A percentile compares a stretch with the other conserved stretches of the same genome.
phyloP scores from a whole-genome alignment of 2,888 invertebrate species.

The Callyntrura guangdongensis region DNA sequence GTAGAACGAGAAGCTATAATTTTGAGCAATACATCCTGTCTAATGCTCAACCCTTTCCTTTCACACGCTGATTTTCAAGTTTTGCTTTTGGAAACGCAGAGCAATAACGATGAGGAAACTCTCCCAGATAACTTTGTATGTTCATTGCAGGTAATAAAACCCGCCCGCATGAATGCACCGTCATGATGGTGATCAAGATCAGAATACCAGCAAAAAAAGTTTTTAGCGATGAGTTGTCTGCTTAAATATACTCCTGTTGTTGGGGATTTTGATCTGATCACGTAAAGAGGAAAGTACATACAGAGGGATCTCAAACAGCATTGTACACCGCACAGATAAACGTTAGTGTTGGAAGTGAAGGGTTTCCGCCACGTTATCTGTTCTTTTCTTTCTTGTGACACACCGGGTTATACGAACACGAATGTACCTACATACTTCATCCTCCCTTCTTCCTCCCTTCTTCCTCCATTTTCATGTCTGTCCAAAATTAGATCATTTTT shows the following conservation, averaged over 20 bases:
- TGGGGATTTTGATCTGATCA: slow-evolving; percentile 30
- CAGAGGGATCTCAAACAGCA: too few relatives aligned
- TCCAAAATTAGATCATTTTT: slow-evolving; percentile 70
- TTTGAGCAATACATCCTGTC: background rate
- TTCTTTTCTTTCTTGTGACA: slow-evolving; percentile 26
- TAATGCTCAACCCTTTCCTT: too few relatives aligned
- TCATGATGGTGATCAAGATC: background rate
- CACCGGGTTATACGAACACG: too few relatives aligned
- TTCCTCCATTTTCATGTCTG: slow-evolving; percentile 27
- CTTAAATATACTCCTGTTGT: slow-evolving; percentile 31
- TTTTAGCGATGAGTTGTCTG: slow-evolving; percentile 36
- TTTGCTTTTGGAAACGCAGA: too few relatives aligned
- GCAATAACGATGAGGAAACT: too few relatives aligned
- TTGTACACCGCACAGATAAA: background rate
- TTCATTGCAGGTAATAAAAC: slow-evolving; percentile 16
- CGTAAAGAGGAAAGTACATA: too few relatives aligned
- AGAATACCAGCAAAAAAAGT: background rate
- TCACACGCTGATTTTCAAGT: too few relatives aligned
- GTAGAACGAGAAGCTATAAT: background rate
- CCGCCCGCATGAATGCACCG: slow-evolving; percentile 36
- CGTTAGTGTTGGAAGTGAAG: slow-evolving; percentile 40
- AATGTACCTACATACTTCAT: background rate
- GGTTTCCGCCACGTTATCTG: slow-evolving; percentile 15
- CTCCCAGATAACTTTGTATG: slow-evolving; percentile 12
- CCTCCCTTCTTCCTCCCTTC: slow-evolving; percentile 14